phyloP scores from a whole-genome alignment of 1,140 invertebrate genomes.

The Caenorhabditis tropicalis region DNA sequence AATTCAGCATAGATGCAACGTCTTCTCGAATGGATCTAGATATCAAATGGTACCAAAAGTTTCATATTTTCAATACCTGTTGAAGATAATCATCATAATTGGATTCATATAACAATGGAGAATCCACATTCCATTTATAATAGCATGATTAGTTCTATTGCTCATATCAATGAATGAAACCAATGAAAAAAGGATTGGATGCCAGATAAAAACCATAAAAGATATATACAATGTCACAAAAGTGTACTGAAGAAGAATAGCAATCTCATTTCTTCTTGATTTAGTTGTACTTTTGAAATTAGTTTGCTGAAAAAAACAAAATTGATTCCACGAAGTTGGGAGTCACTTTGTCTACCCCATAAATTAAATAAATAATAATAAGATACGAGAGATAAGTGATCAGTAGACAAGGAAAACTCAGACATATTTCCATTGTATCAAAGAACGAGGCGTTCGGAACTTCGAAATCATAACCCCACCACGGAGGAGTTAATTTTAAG shows the following conservation, averaged over 20 bases:
- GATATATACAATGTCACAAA: neutral
- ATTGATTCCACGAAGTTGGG: no score
- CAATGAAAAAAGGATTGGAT: neutral
- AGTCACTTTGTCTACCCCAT: neutral
- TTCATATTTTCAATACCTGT: neutral
- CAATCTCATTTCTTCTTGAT: neutral
- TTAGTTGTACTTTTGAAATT: neutral
- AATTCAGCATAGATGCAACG: neutral
- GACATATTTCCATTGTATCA: neutral
- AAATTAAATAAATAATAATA: neutral
- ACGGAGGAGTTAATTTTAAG: neutral
- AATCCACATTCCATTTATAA: neutral
- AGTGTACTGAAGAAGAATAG: neutral
- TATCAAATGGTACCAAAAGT: neutral
- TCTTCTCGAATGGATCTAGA: neutral
- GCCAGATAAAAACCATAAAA: neutral
- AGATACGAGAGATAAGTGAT: neutral
- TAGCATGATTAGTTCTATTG: neutral
- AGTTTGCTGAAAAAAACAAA: neutral
- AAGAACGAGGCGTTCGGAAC: neutral
- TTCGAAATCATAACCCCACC: conserved; percentile 1
- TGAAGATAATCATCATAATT: neutral
- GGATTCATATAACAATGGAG: conserved; percentile 7
- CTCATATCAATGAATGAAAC: neutral
- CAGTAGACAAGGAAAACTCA: neutral